phyloP scores from a whole-genome alignment of 1,140 invertebrate genomes.

The Anagrus nilaparvatae region DNA sequence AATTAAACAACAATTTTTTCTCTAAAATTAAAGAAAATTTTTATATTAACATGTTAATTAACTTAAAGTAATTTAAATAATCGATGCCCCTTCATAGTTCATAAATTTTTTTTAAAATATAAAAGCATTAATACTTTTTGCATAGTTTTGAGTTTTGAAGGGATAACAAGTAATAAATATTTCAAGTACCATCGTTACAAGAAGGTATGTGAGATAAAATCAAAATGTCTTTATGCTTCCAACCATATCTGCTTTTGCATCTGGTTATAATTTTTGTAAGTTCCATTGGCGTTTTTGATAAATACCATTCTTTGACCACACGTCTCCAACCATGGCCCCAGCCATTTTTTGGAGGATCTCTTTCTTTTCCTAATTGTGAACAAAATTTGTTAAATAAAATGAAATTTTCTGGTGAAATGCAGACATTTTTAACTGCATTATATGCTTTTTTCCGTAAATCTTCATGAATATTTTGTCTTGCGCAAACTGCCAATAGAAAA shows the following conservation, averaged over 20 bases:
- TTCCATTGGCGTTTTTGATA: slow-evolving; percentile 43
- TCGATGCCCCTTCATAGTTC: too few relatives aligned
- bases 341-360: slow-evolving; percentile 31
- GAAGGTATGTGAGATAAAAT: slow-evolving; percentile 50
- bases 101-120: too few relatives aligned
- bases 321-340: slow-evolving; percentile 54
- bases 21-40: slow-evolving; percentile 33
- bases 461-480: slow-evolving; percentile 35
- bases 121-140: too few relatives aligned
- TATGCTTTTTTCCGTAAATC: slow-evolving; percentile 41
- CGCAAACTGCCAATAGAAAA: slow-evolving; percentile 50
- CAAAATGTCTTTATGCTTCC: slow-evolving; percentile 58
- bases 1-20: slow-evolving; percentile 44
- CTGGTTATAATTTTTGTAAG: slow-evolving; percentile 53
- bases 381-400: slow-evolving; percentile 51
- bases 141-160: background rate
- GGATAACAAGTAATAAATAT: background rate
- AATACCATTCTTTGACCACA: slow-evolving; percentile 52
- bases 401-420: slow-evolving; percentile 46
- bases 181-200: slow-evolving; percentile 41
- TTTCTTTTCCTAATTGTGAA: slow-evolving; percentile 40
- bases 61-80: too few relatives aligned
- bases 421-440: slow-evolving; percentile 42
- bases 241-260: slow-evolving; percentile 51
- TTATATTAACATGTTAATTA: too few relatives aligned